Evolutionary conservation across 2,888 invertebrate species (phyloP).

Genomic region (Hypselothyrea guttata): DNA sequence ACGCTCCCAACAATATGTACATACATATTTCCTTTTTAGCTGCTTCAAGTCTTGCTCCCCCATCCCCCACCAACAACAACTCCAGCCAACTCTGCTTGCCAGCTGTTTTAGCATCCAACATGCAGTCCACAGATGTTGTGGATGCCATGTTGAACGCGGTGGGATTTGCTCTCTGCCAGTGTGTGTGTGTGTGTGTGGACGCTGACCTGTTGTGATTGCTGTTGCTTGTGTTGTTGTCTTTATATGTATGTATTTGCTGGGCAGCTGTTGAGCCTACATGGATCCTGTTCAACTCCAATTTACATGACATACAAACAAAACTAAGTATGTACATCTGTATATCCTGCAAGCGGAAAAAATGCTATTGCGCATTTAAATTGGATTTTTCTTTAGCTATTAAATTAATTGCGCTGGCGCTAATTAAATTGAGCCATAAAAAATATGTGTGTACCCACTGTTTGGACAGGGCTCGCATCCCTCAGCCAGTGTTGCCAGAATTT

Average conservation of each 20-base stretch:
- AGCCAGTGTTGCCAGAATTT: too few species aligned
- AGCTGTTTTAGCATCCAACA: slow-evolving; percentile 64
- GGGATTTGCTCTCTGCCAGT: slow-evolving; percentile 27
- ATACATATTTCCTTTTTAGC: slow-evolving; percentile 27
- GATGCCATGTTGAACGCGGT: slow-evolving; percentile 33
- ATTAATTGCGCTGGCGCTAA: not conserved
- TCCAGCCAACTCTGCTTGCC: slow-evolving; percentile 34
- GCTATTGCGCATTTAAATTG: too few species aligned
- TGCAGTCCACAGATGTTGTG: slow-evolving; percentile 56
- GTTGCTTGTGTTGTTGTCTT: slow-evolving; percentile 38
- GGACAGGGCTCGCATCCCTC: too few species aligned
- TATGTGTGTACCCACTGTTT: too few species aligned
- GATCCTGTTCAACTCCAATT: slow-evolving; percentile 48
- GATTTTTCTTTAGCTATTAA: too few species aligned
- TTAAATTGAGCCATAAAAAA: too few species aligned
- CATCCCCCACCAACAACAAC: slow-evolving; percentile 14
- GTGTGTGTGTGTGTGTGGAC: slow-evolving; percentile 57
- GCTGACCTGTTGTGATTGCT: slow-evolving; percentile 58
- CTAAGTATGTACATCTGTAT: slow-evolving; percentile 6
- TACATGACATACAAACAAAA: slow-evolving; percentile 3
- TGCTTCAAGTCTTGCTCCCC: not conserved
- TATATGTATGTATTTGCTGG: slow-evolving; percentile 18
- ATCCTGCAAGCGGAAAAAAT: slow-evolving; percentile 66
- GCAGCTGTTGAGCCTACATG: slow-evolving; percentile 56
- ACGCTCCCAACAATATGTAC: slow-evolving; percentile 14